Percentiles rank a stretch among this genome's conserved stretches.
Conservation (phyloP, 2,888 invertebrate genomes). For the Drosophila ustulata region DNA sequence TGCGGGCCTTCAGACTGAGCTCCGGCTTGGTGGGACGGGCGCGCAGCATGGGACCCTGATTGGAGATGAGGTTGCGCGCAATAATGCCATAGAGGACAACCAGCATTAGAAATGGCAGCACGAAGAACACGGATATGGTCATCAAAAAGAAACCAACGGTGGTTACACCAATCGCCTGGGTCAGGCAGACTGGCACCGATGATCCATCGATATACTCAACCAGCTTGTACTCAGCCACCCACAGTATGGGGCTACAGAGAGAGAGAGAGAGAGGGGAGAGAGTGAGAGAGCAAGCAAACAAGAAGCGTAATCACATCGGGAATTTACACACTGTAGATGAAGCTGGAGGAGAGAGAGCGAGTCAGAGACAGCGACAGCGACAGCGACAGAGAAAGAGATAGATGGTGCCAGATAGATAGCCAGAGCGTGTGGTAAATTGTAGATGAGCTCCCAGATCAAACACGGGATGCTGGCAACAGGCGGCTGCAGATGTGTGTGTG, state of each 20-base stretch:
- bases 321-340: slow-evolving; percentile 27
- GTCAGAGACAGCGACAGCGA: background rate
- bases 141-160: slow-evolving; percentile 92
- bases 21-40: slow-evolving; percentile 90
- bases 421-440: slow-evolving; percentile 24
- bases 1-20: slow-evolving; percentile 90
- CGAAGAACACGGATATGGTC: slow-evolving; percentile 92
- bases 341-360: slow-evolving; percentile 15
- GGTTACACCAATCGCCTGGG: slow-evolving; percentile 91
- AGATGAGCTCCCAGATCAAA: slow-evolving; percentile 29
- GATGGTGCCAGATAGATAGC: slow-evolving; percentile 5
- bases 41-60: slow-evolving; percentile 88
- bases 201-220: slow-evolving; percentile 90
- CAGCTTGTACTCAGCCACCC: slow-evolving; percentile 90
- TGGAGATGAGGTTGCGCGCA: slow-evolving; percentile 91
- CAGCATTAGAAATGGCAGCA: slow-evolving; percentile 92
- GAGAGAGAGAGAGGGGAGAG: slow-evolving; percentile 17
- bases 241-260: slow-evolving; percentile 89
- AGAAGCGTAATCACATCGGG: slow-evolving; percentile 58
- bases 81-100: slow-evolving; percentile 93
- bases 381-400: slow-evolving; percentile 7
- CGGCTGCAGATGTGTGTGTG: slow-evolving; percentile 2
- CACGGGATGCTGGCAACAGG: slow-evolving; percentile 10
- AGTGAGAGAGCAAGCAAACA: slow-evolving; percentile 46
- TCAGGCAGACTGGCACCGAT: slow-evolving; percentile 91